Percentiles rank a stretch among this genome's conserved stretches.
Evolutionary conservation across 2,797 vertebrate species (phyloP).

Genomic region (Chlorospingus flavigularis): DNA sequence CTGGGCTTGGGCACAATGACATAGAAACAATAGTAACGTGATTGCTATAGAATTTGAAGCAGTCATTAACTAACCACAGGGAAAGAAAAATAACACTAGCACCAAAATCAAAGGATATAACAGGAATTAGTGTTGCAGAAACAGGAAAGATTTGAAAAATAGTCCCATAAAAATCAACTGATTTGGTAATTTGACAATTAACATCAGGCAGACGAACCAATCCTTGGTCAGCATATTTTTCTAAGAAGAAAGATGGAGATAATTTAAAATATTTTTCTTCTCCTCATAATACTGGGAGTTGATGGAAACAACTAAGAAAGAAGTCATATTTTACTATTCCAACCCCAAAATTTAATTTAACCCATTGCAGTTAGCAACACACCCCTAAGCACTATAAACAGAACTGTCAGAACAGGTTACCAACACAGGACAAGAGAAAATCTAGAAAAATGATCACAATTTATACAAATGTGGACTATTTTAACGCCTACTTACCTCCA

Average conservation of each 20-base stretch:
- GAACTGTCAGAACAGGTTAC: neutral
- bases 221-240: neutral
- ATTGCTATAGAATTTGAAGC: neutral
- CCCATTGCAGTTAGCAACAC: neutral
- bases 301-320: neutral
- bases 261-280: neutral
- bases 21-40: neutral
- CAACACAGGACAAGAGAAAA: neutral
- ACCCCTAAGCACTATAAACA: neutral
- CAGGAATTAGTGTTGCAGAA: neutral
- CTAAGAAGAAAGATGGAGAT: neutral
- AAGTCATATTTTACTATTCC: neutral
- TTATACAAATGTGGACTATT: neutral
- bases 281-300: neutral
- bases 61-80: neutral
- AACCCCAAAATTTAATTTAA: neutral
- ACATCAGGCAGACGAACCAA: neutral
- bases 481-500: neutral
- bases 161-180: neutral
- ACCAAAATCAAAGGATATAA: neutral
- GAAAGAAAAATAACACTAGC: neutral
- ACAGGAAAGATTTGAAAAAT: neutral
- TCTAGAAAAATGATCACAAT: neutral
- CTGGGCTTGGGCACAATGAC: neutral
- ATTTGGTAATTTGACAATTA: neutral